Conservation (phyloP, 2,797 vertebrate species). For the Myripristis jacobus region DNA sequence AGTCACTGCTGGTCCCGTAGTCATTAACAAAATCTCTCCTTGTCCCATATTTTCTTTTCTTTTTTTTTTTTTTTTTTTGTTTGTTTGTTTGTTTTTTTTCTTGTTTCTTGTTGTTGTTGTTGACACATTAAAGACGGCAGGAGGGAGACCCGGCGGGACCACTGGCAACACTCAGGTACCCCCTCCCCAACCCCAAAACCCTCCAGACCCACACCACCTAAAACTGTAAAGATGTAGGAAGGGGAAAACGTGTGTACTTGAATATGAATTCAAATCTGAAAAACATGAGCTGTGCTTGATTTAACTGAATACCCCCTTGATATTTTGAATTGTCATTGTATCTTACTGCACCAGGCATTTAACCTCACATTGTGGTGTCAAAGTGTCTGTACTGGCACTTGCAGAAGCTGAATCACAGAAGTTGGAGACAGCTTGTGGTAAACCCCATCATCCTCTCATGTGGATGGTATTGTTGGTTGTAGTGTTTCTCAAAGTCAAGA, state of each 20-base stretch:
- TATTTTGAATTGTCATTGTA: background rate
- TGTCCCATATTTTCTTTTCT: conserved; percentile 66
- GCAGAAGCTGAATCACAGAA: background rate
- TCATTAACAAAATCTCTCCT: conserved; percentile 77
- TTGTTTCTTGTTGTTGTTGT: conserved; percentile 56
- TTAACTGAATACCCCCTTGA: background rate
- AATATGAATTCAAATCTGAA: conserved; percentile 6
- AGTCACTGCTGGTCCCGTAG: conserved; percentile 62
- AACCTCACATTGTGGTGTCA: background rate
- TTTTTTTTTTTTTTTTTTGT: conserved; percentile 56
- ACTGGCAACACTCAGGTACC: conserved; percentile 86
- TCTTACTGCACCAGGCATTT: background rate
- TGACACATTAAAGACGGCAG: conserved; percentile 81
- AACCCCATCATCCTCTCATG: too few relatives aligned
- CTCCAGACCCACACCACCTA: conserved; percentile 12
- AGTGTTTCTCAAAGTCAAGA: too few relatives aligned
- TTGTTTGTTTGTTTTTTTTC: conserved; percentile 18
- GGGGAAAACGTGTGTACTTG: background rate
- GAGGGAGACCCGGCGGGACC: conserved; percentile 85
- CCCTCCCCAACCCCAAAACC: conserved; percentile 45
- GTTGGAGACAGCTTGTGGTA: too few relatives aligned
- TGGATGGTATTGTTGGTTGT: too few relatives aligned
- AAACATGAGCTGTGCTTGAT: conserved; percentile 5
- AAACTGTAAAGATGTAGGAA: background rate
- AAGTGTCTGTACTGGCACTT: background rate